Percentiles rank a stretch among this genome's conserved stretches.
Evolutionary conservation across 2,797 vertebrate species (phyloP).

Genomic region (Betta splendens): DNA sequence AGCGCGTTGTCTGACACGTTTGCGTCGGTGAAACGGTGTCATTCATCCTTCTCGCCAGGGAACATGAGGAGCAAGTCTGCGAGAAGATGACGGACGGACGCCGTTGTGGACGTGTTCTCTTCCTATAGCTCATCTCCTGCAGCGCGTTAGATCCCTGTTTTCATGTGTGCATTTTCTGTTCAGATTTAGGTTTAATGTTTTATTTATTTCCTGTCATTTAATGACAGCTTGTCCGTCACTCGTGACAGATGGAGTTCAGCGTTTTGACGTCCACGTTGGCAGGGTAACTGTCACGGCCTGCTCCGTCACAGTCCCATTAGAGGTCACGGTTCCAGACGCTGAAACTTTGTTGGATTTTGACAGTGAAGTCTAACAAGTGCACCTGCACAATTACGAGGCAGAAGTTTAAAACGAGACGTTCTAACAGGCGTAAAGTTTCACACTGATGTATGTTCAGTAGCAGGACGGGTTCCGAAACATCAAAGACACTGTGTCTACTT

Average conservation of each 20-base stretch:
- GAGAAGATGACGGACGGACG: background rate
- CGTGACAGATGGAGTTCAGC: slow-evolving; percentile 18
- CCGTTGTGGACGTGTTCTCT: slow-evolving; percentile 2
- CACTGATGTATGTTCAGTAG: background rate
- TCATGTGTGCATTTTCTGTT: background rate
- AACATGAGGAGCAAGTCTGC: slow-evolving; percentile 22
- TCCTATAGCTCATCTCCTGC: slow-evolving; percentile 10
- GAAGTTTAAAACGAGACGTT: too few relatives aligned
- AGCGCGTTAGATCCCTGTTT: background rate
- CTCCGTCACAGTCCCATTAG: slow-evolving; percentile 29
- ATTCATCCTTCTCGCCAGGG: slow-evolving; percentile 41
- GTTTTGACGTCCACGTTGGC: slow-evolving; percentile 46
- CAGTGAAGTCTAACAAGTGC: too few relatives aligned
- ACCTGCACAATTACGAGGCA: too few relatives aligned
- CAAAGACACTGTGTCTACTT: too few relatives aligned
- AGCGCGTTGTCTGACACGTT: slow-evolving; percentile 44
- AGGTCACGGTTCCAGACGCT: slow-evolving; percentile 23
- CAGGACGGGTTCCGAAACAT: too few relatives aligned
- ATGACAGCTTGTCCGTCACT: slow-evolving; percentile 52
- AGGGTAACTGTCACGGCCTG: slow-evolving; percentile 32
- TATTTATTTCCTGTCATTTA: slow-evolving; percentile 29
- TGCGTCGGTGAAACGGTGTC: slow-evolving; percentile 38
- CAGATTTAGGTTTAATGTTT: slow-evolving; percentile 5
- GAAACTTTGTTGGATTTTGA: slow-evolving; percentile 15
- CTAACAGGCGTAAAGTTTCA: too few relatives aligned